These are phyloP conservation scores for Escarpia spicata DNA, from an alignment of 2,888 invertebrate genomes.

Conservation along the genomic window DNA sequence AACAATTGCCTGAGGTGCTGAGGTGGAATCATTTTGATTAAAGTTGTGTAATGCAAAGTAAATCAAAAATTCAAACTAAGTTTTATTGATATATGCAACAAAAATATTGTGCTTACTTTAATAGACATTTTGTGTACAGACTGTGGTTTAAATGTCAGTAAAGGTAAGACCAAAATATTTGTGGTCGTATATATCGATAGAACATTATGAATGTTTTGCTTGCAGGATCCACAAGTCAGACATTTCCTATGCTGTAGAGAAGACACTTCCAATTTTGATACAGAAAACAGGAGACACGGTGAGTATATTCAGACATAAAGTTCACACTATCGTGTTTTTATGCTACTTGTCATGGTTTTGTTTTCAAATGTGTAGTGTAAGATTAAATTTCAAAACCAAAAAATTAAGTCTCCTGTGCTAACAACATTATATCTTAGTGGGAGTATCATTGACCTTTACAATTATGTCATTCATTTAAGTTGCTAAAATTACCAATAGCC, in stretches of 20 bases:
- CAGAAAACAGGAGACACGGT: slow-evolving; percentile 64
- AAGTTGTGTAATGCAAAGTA: too few relatives aligned
- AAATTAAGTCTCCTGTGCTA: too few relatives aligned
- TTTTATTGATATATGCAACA: too few relatives aligned
- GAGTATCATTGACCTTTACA: too few relatives aligned
- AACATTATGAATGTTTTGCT: neutral
- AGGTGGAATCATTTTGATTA: too few relatives aligned
- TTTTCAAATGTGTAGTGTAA: neutral
- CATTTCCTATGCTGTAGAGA: slow-evolving; percentile 56
- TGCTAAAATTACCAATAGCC: too few relatives aligned
- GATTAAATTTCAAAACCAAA: neutral
- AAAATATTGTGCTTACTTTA: too few relatives aligned
- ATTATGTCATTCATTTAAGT: too few relatives aligned
- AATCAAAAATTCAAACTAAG: too few relatives aligned
- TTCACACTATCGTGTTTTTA: neutral
- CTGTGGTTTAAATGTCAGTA: neutral
- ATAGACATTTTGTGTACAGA: neutral
- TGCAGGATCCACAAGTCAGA: slow-evolving; percentile 58
- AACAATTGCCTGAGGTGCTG: too few relatives aligned
- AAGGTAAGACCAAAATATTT: neutral
- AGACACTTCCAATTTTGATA: slow-evolving; percentile 57
- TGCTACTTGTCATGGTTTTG: neutral
- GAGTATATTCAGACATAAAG: slow-evolving; percentile 39
- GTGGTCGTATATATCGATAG: slow-evolving; percentile 25
- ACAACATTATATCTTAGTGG: too few relatives aligned